These are phyloP conservation scores for Drosophila willistoni DNA, from an alignment of 1,140 invertebrate genomes.

Conservation along the genomic window DNA sequence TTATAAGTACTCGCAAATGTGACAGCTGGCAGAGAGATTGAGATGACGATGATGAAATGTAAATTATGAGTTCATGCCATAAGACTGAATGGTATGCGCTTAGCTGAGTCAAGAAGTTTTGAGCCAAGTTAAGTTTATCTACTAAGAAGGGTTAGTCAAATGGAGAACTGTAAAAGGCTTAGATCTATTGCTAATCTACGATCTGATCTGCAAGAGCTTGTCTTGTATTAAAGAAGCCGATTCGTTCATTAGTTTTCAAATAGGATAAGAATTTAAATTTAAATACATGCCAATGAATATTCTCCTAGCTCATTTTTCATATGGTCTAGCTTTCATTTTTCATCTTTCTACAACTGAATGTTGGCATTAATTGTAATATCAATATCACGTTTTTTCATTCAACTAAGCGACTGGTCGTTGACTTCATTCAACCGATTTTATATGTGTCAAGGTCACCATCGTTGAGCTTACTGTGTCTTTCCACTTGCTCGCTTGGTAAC, in stretches of 20 bases:
- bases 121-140: too few relatives aligned
- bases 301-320: background rate
- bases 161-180: too few relatives aligned
- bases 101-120: background rate
- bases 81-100: background rate
- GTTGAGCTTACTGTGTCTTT: slow-evolving; percentile 24
- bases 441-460: slow-evolving; percentile 66
- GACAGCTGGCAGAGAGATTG: slow-evolving; percentile 16
- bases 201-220: too few relatives aligned
- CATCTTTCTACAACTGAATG: background rate
- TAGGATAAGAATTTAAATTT: too few relatives aligned
- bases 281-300: too few relatives aligned
- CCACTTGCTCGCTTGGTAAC: slow-evolving; percentile 10
- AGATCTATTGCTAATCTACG: too few relatives aligned
- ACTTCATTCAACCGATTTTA: slow-evolving; percentile 25
- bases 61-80: slow-evolving; percentile 9
- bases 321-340: background rate
- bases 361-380: slow-evolving; percentile 12
- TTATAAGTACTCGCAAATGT: slow-evolving; percentile 18
- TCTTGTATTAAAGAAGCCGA: too few relatives aligned
- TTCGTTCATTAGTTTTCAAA: too few relatives aligned
- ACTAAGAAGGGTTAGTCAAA: too few relatives aligned
- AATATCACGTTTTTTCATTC: slow-evolving; percentile 17
- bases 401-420: slow-evolving; percentile 45
- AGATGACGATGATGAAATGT: slow-evolving; percentile 40